Evolutionary conservation across 1,140 invertebrate genomes (phyloP), one percentile per base, ranked within the genome.

Genomic region (Drosophila prosaltans): DNA sequence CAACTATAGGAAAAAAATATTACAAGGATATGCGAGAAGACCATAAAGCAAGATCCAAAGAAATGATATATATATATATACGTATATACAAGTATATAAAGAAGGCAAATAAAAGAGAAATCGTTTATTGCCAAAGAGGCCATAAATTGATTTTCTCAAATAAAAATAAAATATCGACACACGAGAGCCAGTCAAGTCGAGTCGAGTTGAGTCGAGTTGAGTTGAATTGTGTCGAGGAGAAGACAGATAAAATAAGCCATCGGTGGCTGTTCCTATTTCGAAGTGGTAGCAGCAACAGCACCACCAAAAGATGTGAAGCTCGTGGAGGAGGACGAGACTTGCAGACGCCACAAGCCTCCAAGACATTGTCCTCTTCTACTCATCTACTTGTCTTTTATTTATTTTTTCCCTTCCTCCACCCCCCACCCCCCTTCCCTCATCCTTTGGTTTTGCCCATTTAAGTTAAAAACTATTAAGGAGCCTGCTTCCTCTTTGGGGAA

Each of bases 71-170:
- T n/a, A 51, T 51, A 48, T 48, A 51, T 51, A 51, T n/a, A 51
- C 26, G 26, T 51, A 26, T 51, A 26, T 40, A 40, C 10, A 11
- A 11, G 10, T 40, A 40, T 40, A 40, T 40, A 40, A 11, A 36
- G 68, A 88, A 88, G 84, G 81, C 83, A 88, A 89, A 88, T 89
- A 88, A 88, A 89, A 88, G 83, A 88, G 78, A 89, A 88, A 89
- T 88, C 83, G 83, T 88, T 88, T 88, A 88, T 88, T 88, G 83
- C 83, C 82, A 89, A 88, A 84, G 84, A 89, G 78, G 69, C 84
- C 83, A 88, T 88, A 88, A 88, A 88, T 88, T 88, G 83, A 88
- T 88, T 88, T 89, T 88, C 80, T 83, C 83, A 89, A 88, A 88
- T 88, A 88, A 88, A 88, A 88, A 88, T 88, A 88, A 88, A 88